Percentiles rank a stretch among this genome's conserved stretches.
Conservation (phyloP, 2,113 vertebrate genomes). For the Limnothrissa miodon region DNA sequence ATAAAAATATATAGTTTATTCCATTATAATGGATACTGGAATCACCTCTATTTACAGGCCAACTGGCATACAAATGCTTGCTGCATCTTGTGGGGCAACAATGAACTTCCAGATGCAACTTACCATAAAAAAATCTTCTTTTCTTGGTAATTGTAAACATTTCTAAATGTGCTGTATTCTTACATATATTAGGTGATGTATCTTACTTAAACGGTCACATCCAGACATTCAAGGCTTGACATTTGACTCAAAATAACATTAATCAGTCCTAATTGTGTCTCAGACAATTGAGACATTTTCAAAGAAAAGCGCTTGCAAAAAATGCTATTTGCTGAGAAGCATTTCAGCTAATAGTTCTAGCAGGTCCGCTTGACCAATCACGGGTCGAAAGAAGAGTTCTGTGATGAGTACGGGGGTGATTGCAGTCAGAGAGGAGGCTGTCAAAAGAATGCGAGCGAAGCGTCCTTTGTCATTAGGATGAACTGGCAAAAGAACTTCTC, state of each 20-base stretch:
- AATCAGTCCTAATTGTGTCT: neutral
- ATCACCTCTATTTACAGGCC: neutral
- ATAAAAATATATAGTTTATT: constrained; percentile 32
- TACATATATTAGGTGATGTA: neutral
- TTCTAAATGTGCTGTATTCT: neutral
- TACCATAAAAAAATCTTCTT: neutral
- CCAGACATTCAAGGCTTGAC: too few species aligned
- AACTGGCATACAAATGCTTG: neutral
- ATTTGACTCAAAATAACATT: neutral
- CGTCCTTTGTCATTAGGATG: constrained; percentile 70
- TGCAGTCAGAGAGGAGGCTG: constrained; percentile 74
- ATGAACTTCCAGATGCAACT: neutral
- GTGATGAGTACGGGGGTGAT: constrained; percentile 77
- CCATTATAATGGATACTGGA: neutral
- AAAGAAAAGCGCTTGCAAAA: neutral
- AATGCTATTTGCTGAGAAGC: constrained; percentile 70
- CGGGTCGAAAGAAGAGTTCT: constrained; percentile 85
- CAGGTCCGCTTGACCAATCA: constrained; percentile 82
- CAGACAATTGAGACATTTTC: neutral
- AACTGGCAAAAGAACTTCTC: constrained; percentile 76
- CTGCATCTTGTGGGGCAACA: neutral
- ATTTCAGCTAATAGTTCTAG: constrained; percentile 79
- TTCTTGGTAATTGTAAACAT: neutral
- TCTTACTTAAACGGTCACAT: too few species aligned
- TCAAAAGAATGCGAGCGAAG: constrained; percentile 77